phyloP scores from a whole-genome alignment of 2,113 vertebrate species.

The Amazona guildingii region DNA sequence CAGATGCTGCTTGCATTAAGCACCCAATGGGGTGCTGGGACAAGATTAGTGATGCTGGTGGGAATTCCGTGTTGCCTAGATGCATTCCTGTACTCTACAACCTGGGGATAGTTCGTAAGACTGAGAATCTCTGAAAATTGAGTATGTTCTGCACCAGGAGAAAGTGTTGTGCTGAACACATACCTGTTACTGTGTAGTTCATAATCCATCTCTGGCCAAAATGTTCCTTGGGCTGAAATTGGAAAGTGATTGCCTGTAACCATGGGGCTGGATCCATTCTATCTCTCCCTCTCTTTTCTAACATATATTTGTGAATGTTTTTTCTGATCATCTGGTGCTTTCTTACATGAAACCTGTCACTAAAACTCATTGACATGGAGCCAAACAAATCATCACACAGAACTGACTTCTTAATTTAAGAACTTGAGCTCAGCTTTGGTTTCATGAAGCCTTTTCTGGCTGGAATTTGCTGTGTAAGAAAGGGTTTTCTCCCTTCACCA shows the following conservation, averaged over 20 bases:
- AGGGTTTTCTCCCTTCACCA: not conserved
- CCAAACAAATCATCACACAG: conserved; percentile 26
- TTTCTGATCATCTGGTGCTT: not conserved
- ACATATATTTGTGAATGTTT: not conserved
- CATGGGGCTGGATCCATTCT: not conserved
- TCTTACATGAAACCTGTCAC: not conserved
- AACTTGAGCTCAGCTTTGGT: not conserved
- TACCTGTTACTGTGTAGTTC: not conserved
- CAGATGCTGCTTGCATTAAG: not conserved
- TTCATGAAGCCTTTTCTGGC: not conserved
- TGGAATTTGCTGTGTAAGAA: not conserved
- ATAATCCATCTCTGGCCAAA: not conserved
- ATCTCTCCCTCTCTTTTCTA: not conserved
- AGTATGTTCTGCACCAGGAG: not conserved
- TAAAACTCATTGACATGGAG: not conserved
- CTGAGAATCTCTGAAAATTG: not conserved
- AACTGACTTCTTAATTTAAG: not conserved
- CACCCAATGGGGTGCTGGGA: not conserved
- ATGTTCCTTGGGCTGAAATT: not conserved
- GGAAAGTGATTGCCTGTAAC: not conserved
- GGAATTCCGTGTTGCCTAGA: not conserved
- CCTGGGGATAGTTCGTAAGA: not conserved
- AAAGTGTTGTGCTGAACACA: not conserved
- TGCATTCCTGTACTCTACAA: not conserved
- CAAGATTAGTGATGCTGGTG: not conserved